Percentiles rank a stretch among this genome's conserved stretches.
phyloP scores from a whole-genome alignment of 92 coral and sea anemone genomes.

The Parazoanthus darwini region DNA sequence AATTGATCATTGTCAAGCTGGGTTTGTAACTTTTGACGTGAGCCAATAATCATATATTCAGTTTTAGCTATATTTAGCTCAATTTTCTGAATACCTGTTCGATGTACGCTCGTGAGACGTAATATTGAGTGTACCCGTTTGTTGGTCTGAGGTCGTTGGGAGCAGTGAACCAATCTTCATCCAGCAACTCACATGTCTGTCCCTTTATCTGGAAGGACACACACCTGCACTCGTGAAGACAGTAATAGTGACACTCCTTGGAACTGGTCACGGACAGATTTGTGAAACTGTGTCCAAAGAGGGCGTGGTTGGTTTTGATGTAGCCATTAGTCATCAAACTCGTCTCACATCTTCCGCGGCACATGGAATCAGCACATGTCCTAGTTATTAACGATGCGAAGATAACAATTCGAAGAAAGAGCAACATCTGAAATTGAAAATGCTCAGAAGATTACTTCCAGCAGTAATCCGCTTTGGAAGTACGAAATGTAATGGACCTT shows the following conservation, averaged over 20 bases:
- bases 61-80: too few species aligned
- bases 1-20: too few species aligned
- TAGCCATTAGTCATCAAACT: background rate
- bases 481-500: too few species aligned
- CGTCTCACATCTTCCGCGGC: background rate
- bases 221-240: slow-evolving; percentile 52
- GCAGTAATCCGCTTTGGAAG: background rate
- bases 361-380: background rate
- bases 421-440: background rate
- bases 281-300: slow-evolving; percentile 45
- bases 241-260: slow-evolving; percentile 32
- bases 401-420: background rate
- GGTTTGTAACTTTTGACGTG: too few species aligned
- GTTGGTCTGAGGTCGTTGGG: slow-evolving; percentile 15
- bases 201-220: slow-evolving; percentile 41
- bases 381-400: background rate
- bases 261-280: slow-evolving; percentile 19
- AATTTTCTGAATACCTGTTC: slow-evolving; percentile 16
- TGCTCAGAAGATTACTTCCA: background rate
- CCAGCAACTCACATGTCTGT: slow-evolving; percentile 39
- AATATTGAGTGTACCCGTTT: slow-evolving; percentile 22
- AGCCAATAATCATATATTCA: too few species aligned
- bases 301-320: slow-evolving; percentile 8
- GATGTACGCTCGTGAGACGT: slow-evolving; percentile 15
- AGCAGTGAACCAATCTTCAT: slow-evolving; percentile 29